Conservation (phyloP, 2,888 invertebrate genomes). For the Noctua janthina region DNA sequence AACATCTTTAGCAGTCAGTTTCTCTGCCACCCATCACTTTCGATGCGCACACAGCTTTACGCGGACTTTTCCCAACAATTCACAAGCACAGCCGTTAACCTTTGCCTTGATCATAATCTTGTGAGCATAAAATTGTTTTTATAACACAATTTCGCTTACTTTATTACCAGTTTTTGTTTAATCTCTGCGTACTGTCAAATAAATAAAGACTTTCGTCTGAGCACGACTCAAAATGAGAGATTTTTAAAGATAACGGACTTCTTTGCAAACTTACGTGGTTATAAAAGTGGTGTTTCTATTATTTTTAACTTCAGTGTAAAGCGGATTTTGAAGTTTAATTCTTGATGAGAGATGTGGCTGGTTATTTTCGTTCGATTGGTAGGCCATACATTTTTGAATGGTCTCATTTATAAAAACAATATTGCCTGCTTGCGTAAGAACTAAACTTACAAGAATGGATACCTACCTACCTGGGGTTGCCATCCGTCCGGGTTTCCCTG, state of each 20-base stretch:
- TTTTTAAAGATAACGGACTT: conserved; percentile 38
- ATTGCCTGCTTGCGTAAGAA: background rate
- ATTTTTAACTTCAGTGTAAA: conserved; percentile 47
- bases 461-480: too few relatives aligned
- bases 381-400: conserved; percentile 17
- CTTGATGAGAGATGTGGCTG: conserved; percentile 34
- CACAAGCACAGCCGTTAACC: conserved; percentile 64
- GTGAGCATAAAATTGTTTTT: conserved; percentile 61
- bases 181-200: conserved; percentile 51
- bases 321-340: conserved; percentile 7
- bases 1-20: conserved; percentile 40
- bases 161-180: conserved; percentile 53
- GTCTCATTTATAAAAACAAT: background rate
- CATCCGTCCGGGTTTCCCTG: too few relatives aligned
- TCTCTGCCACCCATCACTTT: conserved; percentile 37
- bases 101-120: conserved; percentile 67
- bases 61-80: conserved; percentile 55
- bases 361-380: conserved; percentile 37
- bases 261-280: conserved; percentile 19
- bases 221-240: conserved; percentile 29
- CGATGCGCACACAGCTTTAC: conserved; percentile 50
- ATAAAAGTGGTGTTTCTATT: conserved; percentile 39
- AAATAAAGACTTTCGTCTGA: conserved; percentile 55
- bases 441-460: too few relatives aligned
- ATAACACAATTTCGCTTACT: conserved; percentile 64